Conservation (phyloP, 2,888 invertebrate genomes). For the Petrophora chlorosata region DNA sequence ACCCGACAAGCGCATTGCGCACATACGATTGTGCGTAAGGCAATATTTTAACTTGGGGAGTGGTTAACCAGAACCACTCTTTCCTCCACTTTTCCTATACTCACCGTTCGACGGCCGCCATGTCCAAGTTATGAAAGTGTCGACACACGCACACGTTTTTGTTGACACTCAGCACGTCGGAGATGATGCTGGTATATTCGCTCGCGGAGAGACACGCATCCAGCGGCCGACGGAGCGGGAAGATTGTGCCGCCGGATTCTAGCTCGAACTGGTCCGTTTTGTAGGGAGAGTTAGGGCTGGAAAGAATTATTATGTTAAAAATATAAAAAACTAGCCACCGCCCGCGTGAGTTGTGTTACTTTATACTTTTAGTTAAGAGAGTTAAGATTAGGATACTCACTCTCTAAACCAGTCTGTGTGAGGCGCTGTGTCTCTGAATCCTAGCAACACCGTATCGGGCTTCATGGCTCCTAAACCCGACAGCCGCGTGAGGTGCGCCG, state of each 20-base stretch:
- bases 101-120: constrained; percentile 88
- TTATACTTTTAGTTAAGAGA: too few relatives aligned
- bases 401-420: constrained; percentile 91
- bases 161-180: constrained; percentile 94
- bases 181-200: constrained; percentile 85
- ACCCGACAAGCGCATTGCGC: too few relatives aligned
- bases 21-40: too few relatives aligned
- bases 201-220: constrained; percentile 44
- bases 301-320: neutral
- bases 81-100: too few relatives aligned
- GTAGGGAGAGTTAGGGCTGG: constrained; percentile 85
- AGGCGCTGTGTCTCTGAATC: constrained; percentile 92
- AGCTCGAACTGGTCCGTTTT: constrained; percentile 71
- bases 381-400: too few relatives aligned
- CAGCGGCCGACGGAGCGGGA: constrained; percentile 47
- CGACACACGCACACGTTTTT: constrained; percentile 97
- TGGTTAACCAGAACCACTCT: too few relatives aligned
- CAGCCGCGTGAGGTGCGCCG: constrained; percentile 95
- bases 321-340: too few relatives aligned
- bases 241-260: constrained; percentile 52
- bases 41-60: too few relatives aligned
- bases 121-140: constrained; percentile 94
- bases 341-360: too few relatives aligned
- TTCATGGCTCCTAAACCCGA: constrained; percentile 99
- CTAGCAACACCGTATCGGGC: constrained; percentile 97